These are phyloP conservation scores for Barnardius zonarius DNA, from an alignment of 2,113 vertebrate genomes.

Conservation along the genomic window DNA sequence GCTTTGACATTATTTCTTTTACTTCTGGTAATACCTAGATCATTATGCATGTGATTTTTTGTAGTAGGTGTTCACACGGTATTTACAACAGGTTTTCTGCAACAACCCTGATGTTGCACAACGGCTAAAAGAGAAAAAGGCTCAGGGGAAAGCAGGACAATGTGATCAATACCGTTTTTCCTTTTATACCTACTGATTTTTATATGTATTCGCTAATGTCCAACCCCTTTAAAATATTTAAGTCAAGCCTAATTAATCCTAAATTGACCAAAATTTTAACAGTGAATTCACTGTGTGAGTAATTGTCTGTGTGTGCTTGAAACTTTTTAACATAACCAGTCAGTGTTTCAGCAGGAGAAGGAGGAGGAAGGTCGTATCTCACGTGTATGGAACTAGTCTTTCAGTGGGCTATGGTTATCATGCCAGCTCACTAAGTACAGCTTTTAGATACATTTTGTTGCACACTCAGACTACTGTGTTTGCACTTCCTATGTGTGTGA, in stretches of 20 bases:
- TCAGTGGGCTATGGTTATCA: neutral
- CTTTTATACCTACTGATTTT: neutral
- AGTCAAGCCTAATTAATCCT: neutral
- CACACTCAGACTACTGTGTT: neutral
- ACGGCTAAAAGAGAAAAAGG: neutral
- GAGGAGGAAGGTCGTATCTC: neutral
- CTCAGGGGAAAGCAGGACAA: neutral
- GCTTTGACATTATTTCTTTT: neutral
- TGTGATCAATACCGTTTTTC: neutral
- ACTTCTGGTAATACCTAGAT: neutral
- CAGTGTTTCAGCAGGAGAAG: neutral
- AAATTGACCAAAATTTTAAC: neutral
- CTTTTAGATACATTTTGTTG: neutral
- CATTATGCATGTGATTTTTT: neutral
- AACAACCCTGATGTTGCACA: neutral
- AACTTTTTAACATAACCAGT: neutral
- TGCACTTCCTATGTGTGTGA: conserved; percentile 42
- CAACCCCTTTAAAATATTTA: neutral
- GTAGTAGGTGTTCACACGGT: neutral
- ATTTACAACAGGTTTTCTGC: neutral
- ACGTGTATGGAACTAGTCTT: neutral
- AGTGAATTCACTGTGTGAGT: neutral
- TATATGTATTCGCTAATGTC: neutral
- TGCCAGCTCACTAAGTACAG: neutral
- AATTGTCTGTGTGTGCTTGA: neutral